Conservation (phyloP, 2,797 vertebrate genomes). For the Phrynocephalus vlangalii region DNA sequence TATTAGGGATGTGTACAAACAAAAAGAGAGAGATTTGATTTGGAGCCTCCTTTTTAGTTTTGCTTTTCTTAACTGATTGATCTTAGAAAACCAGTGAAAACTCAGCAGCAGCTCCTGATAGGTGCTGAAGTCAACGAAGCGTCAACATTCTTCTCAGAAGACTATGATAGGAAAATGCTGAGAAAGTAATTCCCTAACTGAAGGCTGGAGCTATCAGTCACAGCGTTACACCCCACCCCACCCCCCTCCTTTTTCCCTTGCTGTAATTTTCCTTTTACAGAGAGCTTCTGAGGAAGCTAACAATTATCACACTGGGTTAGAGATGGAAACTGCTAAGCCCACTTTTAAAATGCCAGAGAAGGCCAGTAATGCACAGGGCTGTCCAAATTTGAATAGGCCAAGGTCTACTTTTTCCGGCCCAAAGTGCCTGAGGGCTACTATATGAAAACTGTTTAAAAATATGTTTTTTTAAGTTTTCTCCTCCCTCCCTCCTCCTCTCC, state of each 20-base stretch:
- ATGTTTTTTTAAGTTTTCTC: too few relatives aligned
- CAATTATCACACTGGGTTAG: background rate
- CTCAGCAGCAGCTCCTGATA: background rate
- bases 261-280: background rate
- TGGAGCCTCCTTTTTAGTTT: background rate
- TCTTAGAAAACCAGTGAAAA: background rate
- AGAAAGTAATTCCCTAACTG: background rate
- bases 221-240: too few relatives aligned
- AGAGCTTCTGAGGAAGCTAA: background rate
- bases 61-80: background rate
- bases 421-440: too few relatives aligned
- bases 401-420: too few relatives aligned
- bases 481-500: too few relatives aligned
- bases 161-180: background rate
- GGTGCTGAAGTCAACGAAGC: background rate
- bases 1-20: background rate
- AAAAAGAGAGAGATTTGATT: background rate
- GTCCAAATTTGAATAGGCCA: too few relatives aligned
- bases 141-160: background rate
- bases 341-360: background rate
- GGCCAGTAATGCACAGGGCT: too few relatives aligned
- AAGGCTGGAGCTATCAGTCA: background rate
- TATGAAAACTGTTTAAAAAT: too few relatives aligned
- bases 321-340: background rate
- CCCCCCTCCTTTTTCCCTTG: background rate